Conservation (phyloP, 30 jellyfish, hydroid and myxozoan species). For the Aurelia coerulea region DNA sequence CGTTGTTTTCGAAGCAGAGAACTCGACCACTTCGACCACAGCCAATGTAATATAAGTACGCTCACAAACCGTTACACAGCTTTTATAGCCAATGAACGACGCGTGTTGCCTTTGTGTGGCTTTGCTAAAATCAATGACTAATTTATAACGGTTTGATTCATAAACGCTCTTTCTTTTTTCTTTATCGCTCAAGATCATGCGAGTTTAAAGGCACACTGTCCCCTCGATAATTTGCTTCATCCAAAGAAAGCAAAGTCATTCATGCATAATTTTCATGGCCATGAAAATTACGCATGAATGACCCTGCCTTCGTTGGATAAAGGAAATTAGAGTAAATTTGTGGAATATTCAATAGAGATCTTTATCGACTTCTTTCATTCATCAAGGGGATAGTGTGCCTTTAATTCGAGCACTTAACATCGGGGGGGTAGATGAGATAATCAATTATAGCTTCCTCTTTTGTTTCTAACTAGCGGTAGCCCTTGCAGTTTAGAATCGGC, state of each 20-base stretch:
- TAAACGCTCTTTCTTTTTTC: conserved; percentile 31
- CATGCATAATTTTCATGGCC: no score
- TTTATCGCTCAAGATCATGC: conserved; percentile 43
- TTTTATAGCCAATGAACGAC: conserved; percentile 67
- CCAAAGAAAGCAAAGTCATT: no score
- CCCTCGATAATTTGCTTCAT: no score
- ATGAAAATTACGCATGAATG: no score
- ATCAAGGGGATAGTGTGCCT: no score
- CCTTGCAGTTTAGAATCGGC: no score
- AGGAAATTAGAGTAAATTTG: no score
- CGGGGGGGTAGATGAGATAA: conserved; percentile 56
- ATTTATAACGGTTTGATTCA: conserved; percentile 77
- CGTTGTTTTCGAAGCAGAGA: conserved; percentile 38
- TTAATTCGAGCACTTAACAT: conserved; percentile 44
- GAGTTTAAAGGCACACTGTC: no score
- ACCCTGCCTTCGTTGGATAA: no score
- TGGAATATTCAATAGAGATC: no score
- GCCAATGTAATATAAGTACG: conserved; percentile 46
- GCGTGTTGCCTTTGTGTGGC: conserved; percentile 77
- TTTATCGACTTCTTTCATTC: no score
- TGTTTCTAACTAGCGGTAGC: no score
- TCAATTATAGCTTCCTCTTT: background rate
- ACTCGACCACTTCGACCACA: conserved; percentile 56
- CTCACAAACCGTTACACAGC: conserved; percentile 55
- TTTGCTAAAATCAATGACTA: conserved; percentile 62